phyloP scores from a whole-genome alignment of 2,113 vertebrate genomes.

The Arizona elegans region DNA sequence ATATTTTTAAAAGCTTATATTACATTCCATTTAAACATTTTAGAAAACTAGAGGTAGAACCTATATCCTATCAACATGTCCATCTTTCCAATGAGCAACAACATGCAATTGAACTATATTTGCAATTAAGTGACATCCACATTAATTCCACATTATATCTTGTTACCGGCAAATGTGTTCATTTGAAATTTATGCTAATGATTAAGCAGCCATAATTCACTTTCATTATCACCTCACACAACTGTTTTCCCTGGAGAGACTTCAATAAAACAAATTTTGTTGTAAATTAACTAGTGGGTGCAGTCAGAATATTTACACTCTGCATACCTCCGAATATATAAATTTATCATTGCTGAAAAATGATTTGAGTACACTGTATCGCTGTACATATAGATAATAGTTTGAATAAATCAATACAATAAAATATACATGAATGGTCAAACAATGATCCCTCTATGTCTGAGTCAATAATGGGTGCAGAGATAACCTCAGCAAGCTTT shows the following conservation, averaged over 20 bases:
- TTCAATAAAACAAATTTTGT: neutral
- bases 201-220: neutral
- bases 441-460: neutral
- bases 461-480: neutral
- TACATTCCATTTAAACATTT: neutral
- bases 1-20: neutral
- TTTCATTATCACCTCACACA: neutral
- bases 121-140: neutral
- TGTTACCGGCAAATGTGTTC: neutral
- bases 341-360: neutral
- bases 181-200: neutral
- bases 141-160: constrained; percentile 19
- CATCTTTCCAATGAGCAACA: neutral
- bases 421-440: neutral
- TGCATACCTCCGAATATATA: neutral
- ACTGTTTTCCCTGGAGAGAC: neutral
- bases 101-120: neutral
- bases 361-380: neutral
- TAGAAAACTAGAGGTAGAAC: neutral
- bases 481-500: too few species aligned
- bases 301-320: constrained; percentile 17
- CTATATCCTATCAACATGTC: neutral
- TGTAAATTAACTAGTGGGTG: neutral
- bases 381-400: neutral
- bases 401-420: neutral